Evolutionary conservation across 2,797 vertebrate genomes (phyloP), one percentile per base, ranked within the genome.

Genomic region (Oreochromis grahami): DNA sequence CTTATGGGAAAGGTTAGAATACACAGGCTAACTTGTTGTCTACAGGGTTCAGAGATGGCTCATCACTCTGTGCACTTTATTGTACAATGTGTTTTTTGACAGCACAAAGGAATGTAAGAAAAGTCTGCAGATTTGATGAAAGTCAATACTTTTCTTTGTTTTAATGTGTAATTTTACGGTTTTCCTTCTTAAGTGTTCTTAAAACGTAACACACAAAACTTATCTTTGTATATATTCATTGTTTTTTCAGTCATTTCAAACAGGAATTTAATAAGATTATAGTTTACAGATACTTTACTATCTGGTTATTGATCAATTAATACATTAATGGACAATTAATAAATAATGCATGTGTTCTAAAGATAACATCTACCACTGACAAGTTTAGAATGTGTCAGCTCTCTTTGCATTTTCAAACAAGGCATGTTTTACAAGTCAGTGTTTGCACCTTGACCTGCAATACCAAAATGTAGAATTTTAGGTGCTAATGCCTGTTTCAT

Each of bases 1-100:
- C 70, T 51, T 80, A 84, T 86, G 89, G 85, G 86, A 92, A 89
- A 89, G 83, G 82, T 82, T 80, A 26, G 79, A 34, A 82, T 1
- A 90, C 89, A 92, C 88, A 91, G 88, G 32, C 51, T 4, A 78
- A 78, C 76, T 90, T 91, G 90, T 93, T 91, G 86, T 89, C 86
- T 55, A 6, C 78, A 41, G 45, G 45, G 70, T 74, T 74, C 17
- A 74, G 48, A 11, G 56, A 81, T n/a, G 68, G 53, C 86, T 82
- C 79, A 79, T 83, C 77, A 76, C 55, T 55, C 43, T 19, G 58
- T 70, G 2, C 68, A 77, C 72, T 78, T 68, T 24, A 77, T 11
- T 58, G 8, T 41, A 52, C 84, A 83, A 80, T 60, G 56, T 78
- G 82, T 56, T 81, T 78, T 76, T 56, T 68, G 52, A 83, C 79